Percentiles rank a stretch among this genome's conserved stretches.
These are phyloP conservation scores for Apotomis turbidana DNA, from an alignment of 2,888 invertebrate species.

Conservation along the genomic window DNA sequence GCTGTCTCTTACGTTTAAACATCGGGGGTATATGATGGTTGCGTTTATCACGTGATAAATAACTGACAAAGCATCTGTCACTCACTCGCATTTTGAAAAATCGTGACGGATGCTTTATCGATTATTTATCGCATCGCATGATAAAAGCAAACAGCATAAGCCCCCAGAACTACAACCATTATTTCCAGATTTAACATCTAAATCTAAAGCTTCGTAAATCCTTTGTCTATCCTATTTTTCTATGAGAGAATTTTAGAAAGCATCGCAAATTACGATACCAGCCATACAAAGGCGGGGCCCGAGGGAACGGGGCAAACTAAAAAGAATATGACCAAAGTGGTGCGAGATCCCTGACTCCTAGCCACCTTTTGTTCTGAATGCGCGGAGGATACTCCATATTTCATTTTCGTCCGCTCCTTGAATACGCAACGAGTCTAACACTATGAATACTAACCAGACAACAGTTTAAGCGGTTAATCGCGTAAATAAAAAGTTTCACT, in stretches of 20 bases:
- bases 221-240: conserved; percentile 5
- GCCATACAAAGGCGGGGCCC: conserved; percentile 34
- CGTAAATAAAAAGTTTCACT: conserved; percentile 78
- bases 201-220: background rate
- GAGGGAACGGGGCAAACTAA: conserved; percentile 37
- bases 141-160: too few species aligned
- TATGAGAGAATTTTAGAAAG: conserved; percentile 6
- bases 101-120: too few species aligned
- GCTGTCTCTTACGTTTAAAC: too few species aligned
- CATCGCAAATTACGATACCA: conserved; percentile 27
- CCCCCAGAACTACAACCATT: too few species aligned
- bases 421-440: conserved; percentile 77
- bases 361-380: conserved; percentile 76
- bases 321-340: conserved; percentile 41
- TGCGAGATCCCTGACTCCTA: conserved; percentile 60
- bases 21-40: too few species aligned
- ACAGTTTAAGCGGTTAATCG: conserved; percentile 82
- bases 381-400: conserved; percentile 80
- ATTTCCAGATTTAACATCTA: background rate
- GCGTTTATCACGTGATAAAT: too few species aligned
- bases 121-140: too few species aligned
- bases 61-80: too few species aligned
- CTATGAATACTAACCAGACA: conserved; percentile 80
- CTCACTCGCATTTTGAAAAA: too few species aligned
- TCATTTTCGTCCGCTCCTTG: conserved; percentile 75